A percentile compares a stretch with the other conserved stretches of the same genome.
These are phyloP conservation scores for Trichonephila clavipes DNA, from an alignment of 1,140 invertebrate genomes.

Conservation along the genomic window DNA sequence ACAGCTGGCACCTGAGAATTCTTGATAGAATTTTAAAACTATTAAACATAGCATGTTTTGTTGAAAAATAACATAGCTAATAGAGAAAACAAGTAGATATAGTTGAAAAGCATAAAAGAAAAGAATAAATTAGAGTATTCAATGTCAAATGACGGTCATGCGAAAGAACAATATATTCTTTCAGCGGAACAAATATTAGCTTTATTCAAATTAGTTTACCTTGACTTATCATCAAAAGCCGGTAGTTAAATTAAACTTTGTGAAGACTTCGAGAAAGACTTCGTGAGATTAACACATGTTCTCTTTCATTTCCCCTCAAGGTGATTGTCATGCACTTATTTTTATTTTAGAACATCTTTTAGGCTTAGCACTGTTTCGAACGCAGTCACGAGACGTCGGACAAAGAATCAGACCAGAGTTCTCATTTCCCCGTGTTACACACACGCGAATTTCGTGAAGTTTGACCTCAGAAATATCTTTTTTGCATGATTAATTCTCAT, in stretches of 20 bases:
- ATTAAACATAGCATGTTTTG: too few species aligned
- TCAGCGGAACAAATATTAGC: not conserved
- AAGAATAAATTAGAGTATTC: not conserved
- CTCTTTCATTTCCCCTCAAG: not conserved
- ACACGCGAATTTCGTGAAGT: not conserved
- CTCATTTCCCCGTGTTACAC: not conserved
- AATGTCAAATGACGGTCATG: not conserved
- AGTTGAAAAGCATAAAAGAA: not conserved
- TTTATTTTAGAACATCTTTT: not conserved
- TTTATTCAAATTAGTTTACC: constrained; percentile 12
- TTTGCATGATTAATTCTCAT: not conserved
- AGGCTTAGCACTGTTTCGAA: not conserved
- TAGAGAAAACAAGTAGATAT: too few species aligned
- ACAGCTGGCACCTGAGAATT: too few species aligned
- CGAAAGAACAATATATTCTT: not conserved
- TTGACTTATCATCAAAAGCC: not conserved
- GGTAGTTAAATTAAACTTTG: not conserved
- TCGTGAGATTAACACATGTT: constrained; percentile 16
- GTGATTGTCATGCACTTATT: constrained; percentile 12
- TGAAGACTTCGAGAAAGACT: not conserved
- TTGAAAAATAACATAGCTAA: too few species aligned
- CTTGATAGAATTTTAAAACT: too few species aligned
- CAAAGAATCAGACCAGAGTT: not conserved
- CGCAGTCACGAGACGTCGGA: not conserved
- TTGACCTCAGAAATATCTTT: not conserved